Conservation (phyloP, 92 coral and sea anemone species). For the Epizoanthus ramosus region DNA sequence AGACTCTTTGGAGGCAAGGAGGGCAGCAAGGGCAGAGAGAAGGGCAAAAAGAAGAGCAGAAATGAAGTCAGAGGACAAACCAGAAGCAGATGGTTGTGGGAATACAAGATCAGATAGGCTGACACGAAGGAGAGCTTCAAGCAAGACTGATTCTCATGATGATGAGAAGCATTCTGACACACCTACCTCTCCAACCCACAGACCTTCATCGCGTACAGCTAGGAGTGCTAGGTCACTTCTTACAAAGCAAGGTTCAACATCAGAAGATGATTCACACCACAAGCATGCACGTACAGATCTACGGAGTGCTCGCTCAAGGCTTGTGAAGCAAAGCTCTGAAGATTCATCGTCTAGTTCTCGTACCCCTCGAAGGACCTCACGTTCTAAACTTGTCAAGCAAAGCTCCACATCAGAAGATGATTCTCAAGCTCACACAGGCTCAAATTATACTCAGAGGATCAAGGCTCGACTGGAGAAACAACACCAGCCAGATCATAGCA, state of each 20-base stretch:
- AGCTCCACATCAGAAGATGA: slow-evolving; percentile 36
- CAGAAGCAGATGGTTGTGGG: slow-evolving; percentile 45
- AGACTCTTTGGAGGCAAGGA: slow-evolving; percentile 26
- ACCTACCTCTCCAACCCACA: slow-evolving; percentile 28
- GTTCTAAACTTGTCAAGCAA: slow-evolving; percentile 27
- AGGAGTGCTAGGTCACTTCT: slow-evolving; percentile 20
- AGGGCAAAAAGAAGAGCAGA: slow-evolving; percentile 61
- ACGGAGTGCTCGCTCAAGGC: slow-evolving; percentile 33
- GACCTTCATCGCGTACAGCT: slow-evolving; percentile 25
- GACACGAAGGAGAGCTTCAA: slow-evolving; percentile 20
- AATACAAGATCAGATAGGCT: slow-evolving; percentile 35
- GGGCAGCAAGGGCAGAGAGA: slow-evolving; percentile 79
- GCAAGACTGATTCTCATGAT: slow-evolving; percentile 21
- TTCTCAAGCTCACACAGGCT: slow-evolving; percentile 8
- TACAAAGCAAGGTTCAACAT: slow-evolving; percentile 40
- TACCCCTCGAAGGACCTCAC: slow-evolving; percentile 23
- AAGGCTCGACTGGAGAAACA: slow-evolving; percentile 35
- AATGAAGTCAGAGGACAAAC: slow-evolving; percentile 42
- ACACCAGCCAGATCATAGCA: background rate
- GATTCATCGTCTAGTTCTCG: slow-evolving; percentile 7
- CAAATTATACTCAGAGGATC: slow-evolving; percentile 38
- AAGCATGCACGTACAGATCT: background rate
- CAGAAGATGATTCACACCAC: slow-evolving; percentile 30
- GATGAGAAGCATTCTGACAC: slow-evolving; percentile 22
- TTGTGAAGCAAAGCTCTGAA: slow-evolving; percentile 25